phyloP scores from a whole-genome alignment of 2,113 vertebrate species.

The Crotalus helleri region DNA sequence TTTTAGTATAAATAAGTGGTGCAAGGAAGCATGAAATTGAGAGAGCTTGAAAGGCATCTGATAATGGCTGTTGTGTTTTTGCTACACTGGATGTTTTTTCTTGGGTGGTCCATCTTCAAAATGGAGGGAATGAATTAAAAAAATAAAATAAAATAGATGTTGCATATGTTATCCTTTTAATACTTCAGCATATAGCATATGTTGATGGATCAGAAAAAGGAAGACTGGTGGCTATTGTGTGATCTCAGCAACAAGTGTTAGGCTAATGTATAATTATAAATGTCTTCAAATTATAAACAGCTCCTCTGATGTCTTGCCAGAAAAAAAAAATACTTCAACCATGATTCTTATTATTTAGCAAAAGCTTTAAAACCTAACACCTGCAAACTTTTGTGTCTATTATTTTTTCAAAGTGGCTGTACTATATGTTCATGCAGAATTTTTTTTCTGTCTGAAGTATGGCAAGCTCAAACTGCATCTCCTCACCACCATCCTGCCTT shows the following conservation, averaged over 20 bases:
- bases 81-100: constrained; percentile 58
- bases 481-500: not conserved
- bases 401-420: not conserved
- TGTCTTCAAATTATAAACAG: not conserved
- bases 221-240: not conserved
- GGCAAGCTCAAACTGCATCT: too few species aligned
- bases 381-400: not conserved
- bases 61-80: constrained; percentile 62
- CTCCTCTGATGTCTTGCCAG: not conserved
- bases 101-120: constrained; percentile 65
- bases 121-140: constrained; percentile 37
- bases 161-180: constrained; percentile 38
- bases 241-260: not conserved
- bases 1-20: constrained; percentile 74
- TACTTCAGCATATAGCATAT: constrained; percentile 37
- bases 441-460: not conserved
- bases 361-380: not conserved
- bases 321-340: not conserved
- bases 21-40: constrained; percentile 78
- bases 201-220: constrained; percentile 15
- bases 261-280: not conserved
- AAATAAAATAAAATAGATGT: constrained; percentile 40
- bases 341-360: not conserved
- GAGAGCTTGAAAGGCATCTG: constrained; percentile 66
- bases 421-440: not conserved